These are phyloP conservation scores for Hybos culiciformis DNA, from an alignment of 2,888 invertebrate species.

Conservation along the genomic window DNA sequence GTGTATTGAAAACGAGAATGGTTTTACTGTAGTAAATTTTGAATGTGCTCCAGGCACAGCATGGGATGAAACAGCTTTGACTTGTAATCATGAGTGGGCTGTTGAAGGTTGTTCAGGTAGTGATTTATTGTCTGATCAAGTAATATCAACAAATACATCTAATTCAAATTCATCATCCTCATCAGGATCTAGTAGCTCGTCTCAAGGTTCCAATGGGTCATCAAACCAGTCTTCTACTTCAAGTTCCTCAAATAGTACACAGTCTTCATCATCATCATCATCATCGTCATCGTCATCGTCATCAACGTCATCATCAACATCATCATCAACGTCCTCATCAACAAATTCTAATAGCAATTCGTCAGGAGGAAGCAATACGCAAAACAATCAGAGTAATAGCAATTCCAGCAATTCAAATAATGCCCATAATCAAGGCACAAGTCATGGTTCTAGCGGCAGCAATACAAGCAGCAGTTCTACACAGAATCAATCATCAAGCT, in stretches of 20 bases:
- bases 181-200: constrained; percentile 14
- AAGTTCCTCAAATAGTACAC: constrained; percentile 15
- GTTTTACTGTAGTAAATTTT: constrained; percentile 53
- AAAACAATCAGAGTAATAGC: neutral
- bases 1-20: constrained; percentile 51
- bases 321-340: constrained; percentile 4
- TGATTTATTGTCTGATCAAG: constrained; percentile 16
- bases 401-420: constrained; percentile 8
- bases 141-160: constrained; percentile 15
- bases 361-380: neutral
- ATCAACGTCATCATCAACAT: constrained; percentile 15
- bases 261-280: constrained; percentile 21
- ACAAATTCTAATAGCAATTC: constrained; percentile 1
- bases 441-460: neutral
- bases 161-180: constrained; percentile 20
- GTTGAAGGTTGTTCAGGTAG: constrained; percentile 36
- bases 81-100: constrained; percentile 59
- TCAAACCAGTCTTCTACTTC: constrained; percentile 16
- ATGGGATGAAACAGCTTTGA: constrained; percentile 54
- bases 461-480: neutral
- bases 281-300: constrained; percentile 15
- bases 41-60: constrained; percentile 61
- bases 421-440: constrained; percentile 13
- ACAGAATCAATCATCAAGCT: constrained; percentile 6
- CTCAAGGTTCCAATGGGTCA: constrained; percentile 11